Conservation (phyloP, 1,140 invertebrate species). For the Drosophila elegans region DNA sequence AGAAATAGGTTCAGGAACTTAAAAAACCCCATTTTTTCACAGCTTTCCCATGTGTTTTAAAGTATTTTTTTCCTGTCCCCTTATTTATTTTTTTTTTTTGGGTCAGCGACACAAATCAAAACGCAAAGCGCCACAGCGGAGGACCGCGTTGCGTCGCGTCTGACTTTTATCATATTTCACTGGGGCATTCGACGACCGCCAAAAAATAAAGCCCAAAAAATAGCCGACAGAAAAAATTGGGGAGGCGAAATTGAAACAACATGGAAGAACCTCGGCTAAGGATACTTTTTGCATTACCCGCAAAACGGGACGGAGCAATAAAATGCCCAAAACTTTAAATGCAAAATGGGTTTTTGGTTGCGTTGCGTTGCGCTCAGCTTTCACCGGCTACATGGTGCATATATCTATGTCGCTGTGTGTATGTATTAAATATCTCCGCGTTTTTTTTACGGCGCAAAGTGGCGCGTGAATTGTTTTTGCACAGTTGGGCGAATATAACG, state of each 20-base stretch:
- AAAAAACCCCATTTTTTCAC: background rate
- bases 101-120: constrained; percentile 81
- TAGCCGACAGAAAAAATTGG: constrained; percentile 3
- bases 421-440: constrained; percentile 33
- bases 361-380: constrained; percentile 18
- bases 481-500: constrained; percentile 48
- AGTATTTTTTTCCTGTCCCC: constrained; percentile 9
- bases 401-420: constrained; percentile 10
- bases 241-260: constrained; percentile 40
- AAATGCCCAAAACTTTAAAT: constrained; percentile 75
- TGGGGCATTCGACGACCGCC: constrained; percentile 63
- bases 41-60: background rate
- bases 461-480: constrained; percentile 60
- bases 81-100: constrained; percentile 49
- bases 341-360: constrained; percentile 56
- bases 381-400: background rate
- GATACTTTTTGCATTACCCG: constrained; percentile 43
- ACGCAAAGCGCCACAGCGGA: constrained; percentile 57
- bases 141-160: constrained; percentile 28
- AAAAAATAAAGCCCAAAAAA: constrained; percentile 20
- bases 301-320: constrained; percentile 42
- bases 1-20: background rate
- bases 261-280: constrained; percentile 22
- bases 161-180: constrained; percentile 79
- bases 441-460: constrained; percentile 50